Percentiles rank a stretch among this genome's conserved stretches.
These are phyloP conservation scores for Dendroctonus valens DNA, from an alignment of 1,140 invertebrate species.

Conservation along the genomic window DNA sequence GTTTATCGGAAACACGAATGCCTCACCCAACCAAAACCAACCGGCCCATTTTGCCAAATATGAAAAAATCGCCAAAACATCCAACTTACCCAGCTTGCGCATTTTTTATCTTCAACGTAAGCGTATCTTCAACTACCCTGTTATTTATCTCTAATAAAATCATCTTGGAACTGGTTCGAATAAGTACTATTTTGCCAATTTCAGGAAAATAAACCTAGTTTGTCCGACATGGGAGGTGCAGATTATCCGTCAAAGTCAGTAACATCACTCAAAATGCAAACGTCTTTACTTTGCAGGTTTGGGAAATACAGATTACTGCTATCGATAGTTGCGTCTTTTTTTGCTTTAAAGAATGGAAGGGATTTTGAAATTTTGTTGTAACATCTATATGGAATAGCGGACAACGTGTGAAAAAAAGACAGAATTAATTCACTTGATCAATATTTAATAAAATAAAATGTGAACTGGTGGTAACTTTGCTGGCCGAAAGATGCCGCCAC, in stretches of 20 bases:
- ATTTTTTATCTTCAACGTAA: conserved; percentile 94
- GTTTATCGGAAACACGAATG: conserved; percentile 26
- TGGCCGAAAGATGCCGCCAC: too few relatives aligned
- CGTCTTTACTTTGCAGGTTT: too few relatives aligned
- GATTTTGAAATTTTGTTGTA: too few relatives aligned
- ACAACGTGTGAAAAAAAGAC: too few relatives aligned
- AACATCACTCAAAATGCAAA: neutral
- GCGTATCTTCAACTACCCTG: conserved; percentile 94
- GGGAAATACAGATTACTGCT: too few relatives aligned
- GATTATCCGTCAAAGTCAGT: conserved; percentile 8
- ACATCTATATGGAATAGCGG: too few relatives aligned
- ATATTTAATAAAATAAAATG: too few relatives aligned
- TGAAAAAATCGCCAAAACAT: conserved; percentile 5
- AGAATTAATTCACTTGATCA: too few relatives aligned
- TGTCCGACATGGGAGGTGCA: conserved; percentile 39
- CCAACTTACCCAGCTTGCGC: conserved; percentile 84
- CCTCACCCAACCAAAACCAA: conserved; percentile 35
- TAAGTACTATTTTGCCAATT: conserved; percentile 35
- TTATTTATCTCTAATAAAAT: conserved; percentile 99
- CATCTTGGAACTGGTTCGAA: conserved; percentile 62
- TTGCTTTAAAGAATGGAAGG: too few relatives aligned
- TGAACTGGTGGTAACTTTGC: too few relatives aligned
- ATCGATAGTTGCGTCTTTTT: too few relatives aligned
- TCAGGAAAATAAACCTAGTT: conserved; percentile 28
- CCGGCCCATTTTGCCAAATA: conserved; percentile 16